Percentiles rank a stretch among this genome's conserved stretches.
phyloP scores from a whole-genome alignment of 2,888 invertebrate species.

The Leptodirus hochenwartii region DNA sequence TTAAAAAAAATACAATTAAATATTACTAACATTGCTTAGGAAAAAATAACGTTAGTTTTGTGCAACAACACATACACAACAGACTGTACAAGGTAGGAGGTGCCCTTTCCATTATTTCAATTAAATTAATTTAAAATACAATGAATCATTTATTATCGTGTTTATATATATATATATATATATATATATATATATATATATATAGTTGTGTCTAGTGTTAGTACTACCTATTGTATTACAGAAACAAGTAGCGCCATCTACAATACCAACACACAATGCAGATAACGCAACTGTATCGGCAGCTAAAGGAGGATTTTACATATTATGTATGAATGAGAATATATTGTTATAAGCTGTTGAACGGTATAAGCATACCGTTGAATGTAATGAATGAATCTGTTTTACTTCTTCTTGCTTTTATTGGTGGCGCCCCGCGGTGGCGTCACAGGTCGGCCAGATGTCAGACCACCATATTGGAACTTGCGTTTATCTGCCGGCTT shows the following conservation, averaged over 20 bases:
- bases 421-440: conserved; percentile 89
- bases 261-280: too few species aligned
- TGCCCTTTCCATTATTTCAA: too few species aligned
- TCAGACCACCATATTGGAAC: conserved; percentile 80
- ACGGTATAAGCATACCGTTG: too few species aligned
- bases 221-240: neutral
- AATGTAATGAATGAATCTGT: conserved; percentile 1
- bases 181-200: conserved; percentile 2
- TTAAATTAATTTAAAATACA: too few species aligned
- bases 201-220: neutral
- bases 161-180: conserved; percentile 2
- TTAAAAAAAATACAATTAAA: too few species aligned
- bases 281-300: too few species aligned
- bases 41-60: too few species aligned
- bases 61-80: too few species aligned
- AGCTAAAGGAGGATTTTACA: conserved; percentile 5
- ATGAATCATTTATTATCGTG: neutral
- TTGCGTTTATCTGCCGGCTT: conserved; percentile 99
- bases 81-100: too few species aligned
- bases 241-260: too few species aligned
- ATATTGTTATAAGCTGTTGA: neutral
- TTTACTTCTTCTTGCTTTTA: conserved; percentile 87
- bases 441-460: conserved; percentile 92
- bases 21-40: too few species aligned
- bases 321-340: neutral